These are phyloP conservation scores for Ceratina calcarata DNA, from an alignment of 1,140 invertebrate species.

Conservation along the genomic window DNA sequence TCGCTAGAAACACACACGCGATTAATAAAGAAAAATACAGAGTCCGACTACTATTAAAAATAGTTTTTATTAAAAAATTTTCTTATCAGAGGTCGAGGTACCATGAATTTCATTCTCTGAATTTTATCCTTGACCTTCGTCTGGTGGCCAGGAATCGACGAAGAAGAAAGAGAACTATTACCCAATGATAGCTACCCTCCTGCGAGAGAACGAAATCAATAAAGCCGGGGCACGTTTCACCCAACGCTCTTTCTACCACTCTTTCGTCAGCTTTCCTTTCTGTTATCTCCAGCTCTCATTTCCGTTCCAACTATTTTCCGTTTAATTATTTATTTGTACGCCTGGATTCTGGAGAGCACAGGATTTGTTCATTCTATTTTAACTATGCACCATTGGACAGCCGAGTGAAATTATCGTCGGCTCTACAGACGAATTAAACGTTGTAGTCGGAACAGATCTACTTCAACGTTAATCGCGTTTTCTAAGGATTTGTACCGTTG, in stretches of 20 bases:
- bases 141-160: background rate
- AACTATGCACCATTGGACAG: too few relatives aligned
- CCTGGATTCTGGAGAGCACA: too few relatives aligned
- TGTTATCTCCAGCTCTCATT: slow-evolving; percentile 6
- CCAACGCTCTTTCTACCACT: background rate
- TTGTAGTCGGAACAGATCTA: background rate
- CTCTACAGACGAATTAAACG: background rate
- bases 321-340: too few relatives aligned
- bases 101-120: slow-evolving; percentile 29
- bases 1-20: too few relatives aligned
- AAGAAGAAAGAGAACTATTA: slow-evolving; percentile 51
- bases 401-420: background rate
- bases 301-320: slow-evolving; percentile 5
- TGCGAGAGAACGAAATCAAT: slow-evolving; percentile 57
- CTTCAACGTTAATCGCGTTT: background rate
- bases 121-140: background rate
- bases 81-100: slow-evolving; percentile 19
- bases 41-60: too few relatives aligned
- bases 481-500: background rate
- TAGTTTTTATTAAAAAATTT: too few relatives aligned
- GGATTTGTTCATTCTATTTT: too few relatives aligned
- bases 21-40: too few relatives aligned
- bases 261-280: background rate
- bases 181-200: slow-evolving; percentile 52
- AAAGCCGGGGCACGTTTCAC: slow-evolving; percentile 47